Evolutionary conservation across 2,888 invertebrate genomes (phyloP).

Genomic region (Lissonota sp.): DNA sequence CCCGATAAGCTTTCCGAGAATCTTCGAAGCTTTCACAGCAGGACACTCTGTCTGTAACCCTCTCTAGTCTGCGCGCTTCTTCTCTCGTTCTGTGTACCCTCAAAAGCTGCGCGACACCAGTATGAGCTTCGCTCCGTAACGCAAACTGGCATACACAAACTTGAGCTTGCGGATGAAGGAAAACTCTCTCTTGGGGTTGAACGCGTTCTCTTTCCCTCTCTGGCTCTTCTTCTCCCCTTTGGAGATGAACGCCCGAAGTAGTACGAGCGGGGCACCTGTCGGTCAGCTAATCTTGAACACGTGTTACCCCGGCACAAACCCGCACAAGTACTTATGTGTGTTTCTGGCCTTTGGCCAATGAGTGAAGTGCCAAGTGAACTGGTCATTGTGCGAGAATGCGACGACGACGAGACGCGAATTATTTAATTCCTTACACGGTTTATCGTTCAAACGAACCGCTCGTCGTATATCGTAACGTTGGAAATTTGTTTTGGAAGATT

Average conservation of each 20-base stretch:
- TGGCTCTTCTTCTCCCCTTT: background rate
- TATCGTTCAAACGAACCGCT: conserved; percentile 16
- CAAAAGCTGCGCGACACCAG: conserved; percentile 23
- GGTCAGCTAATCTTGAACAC: conserved; percentile 82
- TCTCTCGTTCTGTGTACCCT: background rate
- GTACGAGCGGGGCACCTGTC: conserved; percentile 79
- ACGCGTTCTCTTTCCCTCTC: background rate
- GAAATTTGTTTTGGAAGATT: too few relatives aligned
- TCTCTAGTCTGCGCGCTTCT: conserved; percentile 24
- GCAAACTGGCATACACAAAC: conserved; percentile 55
- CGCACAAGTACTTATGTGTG: conserved; percentile 67
- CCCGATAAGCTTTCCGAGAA: conserved; percentile 55
- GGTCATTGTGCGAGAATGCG: conserved; percentile 44
- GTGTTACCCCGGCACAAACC: conserved; percentile 76
- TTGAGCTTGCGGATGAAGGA: conserved; percentile 25
- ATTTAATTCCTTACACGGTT: conserved; percentile 51
- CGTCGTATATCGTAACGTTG: too few relatives aligned
- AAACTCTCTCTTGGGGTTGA: conserved; percentile 29
- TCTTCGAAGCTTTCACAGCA: conserved; percentile 50
- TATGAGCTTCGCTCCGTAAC: conserved; percentile 47
- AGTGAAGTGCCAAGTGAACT: conserved; percentile 26
- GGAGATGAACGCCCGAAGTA: conserved; percentile 35
- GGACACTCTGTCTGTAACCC: conserved; percentile 1
- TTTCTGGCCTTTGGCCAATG: conserved; percentile 67
- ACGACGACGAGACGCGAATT: conserved; percentile 46